A percentile compares a stretch with the other conserved stretches of the same genome.
phyloP scores from a whole-genome alignment of 1,140 invertebrate genomes.

The Polypedilum vanderplanki region DNA sequence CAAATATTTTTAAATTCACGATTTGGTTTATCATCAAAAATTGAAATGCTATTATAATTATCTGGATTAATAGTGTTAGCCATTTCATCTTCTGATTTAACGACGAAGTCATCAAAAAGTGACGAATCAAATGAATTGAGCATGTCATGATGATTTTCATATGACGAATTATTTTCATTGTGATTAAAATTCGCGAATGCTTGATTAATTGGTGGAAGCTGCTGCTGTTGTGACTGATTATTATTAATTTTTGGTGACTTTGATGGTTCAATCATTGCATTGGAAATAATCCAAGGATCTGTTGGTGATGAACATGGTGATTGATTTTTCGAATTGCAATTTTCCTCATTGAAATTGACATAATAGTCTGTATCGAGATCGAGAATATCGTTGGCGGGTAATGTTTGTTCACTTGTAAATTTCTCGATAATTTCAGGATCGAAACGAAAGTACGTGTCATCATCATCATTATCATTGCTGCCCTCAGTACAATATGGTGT shows the following conservation, averaged over 20 bases:
- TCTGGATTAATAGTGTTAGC: neutral
- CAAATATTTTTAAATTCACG: slow-evolving; percentile 21
- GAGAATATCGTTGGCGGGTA: slow-evolving; percentile 26
- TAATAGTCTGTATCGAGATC: slow-evolving; percentile 41
- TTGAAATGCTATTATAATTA: neutral
- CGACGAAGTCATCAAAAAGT: neutral
- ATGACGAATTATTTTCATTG: neutral
- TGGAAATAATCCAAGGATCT: slow-evolving; percentile 42
- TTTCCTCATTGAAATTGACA: slow-evolving; percentile 44
- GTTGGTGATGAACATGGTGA: slow-evolving; percentile 42
- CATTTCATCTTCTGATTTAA: neutral
- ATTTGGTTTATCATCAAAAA: slow-evolving; percentile 26
- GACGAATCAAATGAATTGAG: neutral
- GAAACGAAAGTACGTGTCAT: slow-evolving; percentile 7
- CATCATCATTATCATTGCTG: neutral
- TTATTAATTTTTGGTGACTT: slow-evolving; percentile 30
- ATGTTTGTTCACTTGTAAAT: slow-evolving; percentile 20
- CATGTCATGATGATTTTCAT: neutral
- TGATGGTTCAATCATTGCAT: slow-evolving; percentile 32
- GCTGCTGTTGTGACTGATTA: neutral
- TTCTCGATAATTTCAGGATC: slow-evolving; percentile 24
- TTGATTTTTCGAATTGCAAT: slow-evolving; percentile 44
- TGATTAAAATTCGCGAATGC: slow-evolving; percentile 23
- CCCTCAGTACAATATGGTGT: slow-evolving; percentile 20
- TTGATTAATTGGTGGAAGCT: slow-evolving; percentile 29